Evolutionary conservation across 1,140 invertebrate genomes (phyloP).

Genomic region (Drosophila insularis): DNA sequence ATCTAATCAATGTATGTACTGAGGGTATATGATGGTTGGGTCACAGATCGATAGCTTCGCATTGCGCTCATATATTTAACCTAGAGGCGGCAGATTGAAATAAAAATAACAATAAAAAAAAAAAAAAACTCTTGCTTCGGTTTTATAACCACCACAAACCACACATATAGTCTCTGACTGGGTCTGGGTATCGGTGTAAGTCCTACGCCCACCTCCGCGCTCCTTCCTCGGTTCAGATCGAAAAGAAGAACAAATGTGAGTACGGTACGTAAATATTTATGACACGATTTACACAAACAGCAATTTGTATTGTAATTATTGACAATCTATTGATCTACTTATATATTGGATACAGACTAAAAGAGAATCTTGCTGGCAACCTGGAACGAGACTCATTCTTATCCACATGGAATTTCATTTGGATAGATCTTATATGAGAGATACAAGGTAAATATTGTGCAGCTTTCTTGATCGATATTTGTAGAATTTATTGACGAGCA

Average conservation of each 20-base stretch:
- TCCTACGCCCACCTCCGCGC: not conserved
- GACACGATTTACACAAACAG: slow-evolving; percentile 58
- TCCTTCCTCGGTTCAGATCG: slow-evolving; percentile 15
- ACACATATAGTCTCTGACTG: slow-evolving; percentile 11
- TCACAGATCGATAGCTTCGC: slow-evolving; percentile 64
- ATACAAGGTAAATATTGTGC: slow-evolving; percentile 20
- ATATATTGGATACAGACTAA: not conserved
- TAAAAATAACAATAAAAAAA: slow-evolving; percentile 27
- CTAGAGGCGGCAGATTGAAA: slow-evolving; percentile 76
- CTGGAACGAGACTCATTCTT: not conserved
- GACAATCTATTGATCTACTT: slow-evolving; percentile 26
- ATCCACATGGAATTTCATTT: not conserved
- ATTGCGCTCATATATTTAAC: slow-evolving; percentile 61
- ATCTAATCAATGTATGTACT: slow-evolving; percentile 58
- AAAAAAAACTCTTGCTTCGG: slow-evolving; percentile 47
- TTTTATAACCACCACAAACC: slow-evolving; percentile 65
- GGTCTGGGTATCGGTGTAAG: slow-evolving; percentile 37
- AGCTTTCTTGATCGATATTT: slow-evolving; percentile 57
- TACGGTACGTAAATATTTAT: slow-evolving; percentile 57
- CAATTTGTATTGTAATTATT: slow-evolving; percentile 71
- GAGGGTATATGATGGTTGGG: slow-evolving; percentile 51
- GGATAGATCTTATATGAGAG: not conserved
- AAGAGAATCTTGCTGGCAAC: not conserved
- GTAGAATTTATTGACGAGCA: slow-evolving; percentile 66
- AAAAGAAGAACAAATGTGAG: slow-evolving; percentile 6